These are phyloP conservation scores for Channa maculata DNA, from an alignment of 2,113 vertebrate species.

Conservation along the genomic window DNA sequence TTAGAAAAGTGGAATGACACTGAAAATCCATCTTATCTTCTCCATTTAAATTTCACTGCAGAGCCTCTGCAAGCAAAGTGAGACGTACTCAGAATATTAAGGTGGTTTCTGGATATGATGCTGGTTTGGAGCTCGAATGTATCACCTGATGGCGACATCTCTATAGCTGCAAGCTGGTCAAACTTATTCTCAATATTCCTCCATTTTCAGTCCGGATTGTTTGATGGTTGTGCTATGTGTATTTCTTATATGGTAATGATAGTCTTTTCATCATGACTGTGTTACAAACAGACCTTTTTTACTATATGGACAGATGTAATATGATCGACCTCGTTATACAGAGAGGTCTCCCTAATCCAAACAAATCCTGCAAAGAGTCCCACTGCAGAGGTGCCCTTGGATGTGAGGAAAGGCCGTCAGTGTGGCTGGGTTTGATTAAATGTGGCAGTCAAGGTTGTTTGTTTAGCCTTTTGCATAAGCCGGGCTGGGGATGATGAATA, in stretches of 20 bases:
- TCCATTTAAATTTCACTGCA: conserved; percentile 76
- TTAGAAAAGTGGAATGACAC: conserved; percentile 74
- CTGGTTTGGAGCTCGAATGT: conserved; percentile 43
- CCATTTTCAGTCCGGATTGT: conserved; percentile 48
- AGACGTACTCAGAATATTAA: conserved; percentile 72
- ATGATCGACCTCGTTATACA: conserved; percentile 52
- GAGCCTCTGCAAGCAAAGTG: conserved; percentile 50
- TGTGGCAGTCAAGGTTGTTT: conserved; percentile 62
- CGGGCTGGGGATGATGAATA: conserved; percentile 49
- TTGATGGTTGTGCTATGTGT: conserved; percentile 16
- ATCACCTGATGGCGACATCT: conserved; percentile 57
- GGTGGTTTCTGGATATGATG: conserved; percentile 55
- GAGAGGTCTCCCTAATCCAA: conserved; percentile 49
- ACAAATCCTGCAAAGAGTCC: conserved; percentile 36
- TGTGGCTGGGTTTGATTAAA: conserved; percentile 55
- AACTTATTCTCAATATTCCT: conserved; percentile 59
- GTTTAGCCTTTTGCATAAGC: conserved; percentile 52
- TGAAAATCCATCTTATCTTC: conserved; percentile 73
- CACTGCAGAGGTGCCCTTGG: conserved; percentile 64
- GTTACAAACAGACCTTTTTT: conserved; percentile 19
- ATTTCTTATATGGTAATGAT: conserved; percentile 40
- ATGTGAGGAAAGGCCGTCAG: conserved; percentile 33
- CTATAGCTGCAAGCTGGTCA: conserved; percentile 15
- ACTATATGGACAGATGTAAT: conserved; percentile 10
- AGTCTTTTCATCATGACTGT: conserved; percentile 22